Base-by-base conservation (phyloP, 2,888 invertebrate species). In the Caenorhabditis auriculariae region DNA sequence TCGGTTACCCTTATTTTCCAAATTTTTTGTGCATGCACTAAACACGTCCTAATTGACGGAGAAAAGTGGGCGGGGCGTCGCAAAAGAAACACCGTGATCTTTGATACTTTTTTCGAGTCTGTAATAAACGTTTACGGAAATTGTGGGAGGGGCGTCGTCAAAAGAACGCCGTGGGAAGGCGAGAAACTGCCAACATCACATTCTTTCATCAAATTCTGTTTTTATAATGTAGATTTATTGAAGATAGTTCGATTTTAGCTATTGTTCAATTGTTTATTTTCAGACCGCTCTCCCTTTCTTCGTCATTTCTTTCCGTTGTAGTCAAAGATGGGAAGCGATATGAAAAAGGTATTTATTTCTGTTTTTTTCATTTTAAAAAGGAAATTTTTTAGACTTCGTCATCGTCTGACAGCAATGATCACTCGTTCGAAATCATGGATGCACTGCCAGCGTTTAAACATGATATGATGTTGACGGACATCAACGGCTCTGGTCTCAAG, bases 381-480 rank as follows among this genome's bases (percentile, higher is more conserved):
- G 54, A 46, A 54, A 24, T 46, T 57, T 42, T 57, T 57, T 39
- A 51, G 57, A 52, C 39, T 46, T 52, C 46, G 2, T 45, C 57
- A 52, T 44, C 51, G 39, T 45, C 57, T 52, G 39, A 38, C 57
- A 52, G 45, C 51, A 46, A 29, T 23, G 49, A 49, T 21, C 24
- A 59, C 43, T 54, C 46, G 51, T 59, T 50, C 55, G 54, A 61
- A 53, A 23, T 44, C 26, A 46, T 55, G 47, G 68, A 64, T 46
- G 58, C 68, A 57, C 55, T 64, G 49, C 55, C 65, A 51, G 50
- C 65, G 41, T 52, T 54, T 42, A n/a, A 58, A 42, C 55, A 66
- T 60, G 66, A 63, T 48, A 65, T 65, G 65, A 63, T 65, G 65
- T 23, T 65, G 44, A 58, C 60, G 24, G 66, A 66, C 21, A 66